A percentile compares a stretch with the other conserved stretches of the same genome.
These are phyloP conservation scores for Eulemur rubriventer DNA, from an alignment of 2,797 vertebrate species.

Conservation along the genomic window DNA sequence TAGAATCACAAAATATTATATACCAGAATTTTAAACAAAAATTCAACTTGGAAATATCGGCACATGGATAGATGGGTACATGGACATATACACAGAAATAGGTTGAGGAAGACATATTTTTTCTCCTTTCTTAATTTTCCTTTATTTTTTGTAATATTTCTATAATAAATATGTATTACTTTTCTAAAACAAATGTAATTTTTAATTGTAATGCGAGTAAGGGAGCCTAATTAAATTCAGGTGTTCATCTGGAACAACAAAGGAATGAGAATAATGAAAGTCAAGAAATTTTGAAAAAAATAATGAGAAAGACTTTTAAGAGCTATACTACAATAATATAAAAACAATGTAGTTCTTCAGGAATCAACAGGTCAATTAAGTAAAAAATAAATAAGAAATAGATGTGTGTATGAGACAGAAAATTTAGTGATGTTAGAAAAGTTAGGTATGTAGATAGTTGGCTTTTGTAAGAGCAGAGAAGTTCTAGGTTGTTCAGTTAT, in stretches of 20 bases:
- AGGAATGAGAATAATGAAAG: neutral
- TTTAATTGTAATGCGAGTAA: constrained; percentile 3
- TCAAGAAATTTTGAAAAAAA: neutral
- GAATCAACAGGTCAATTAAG: neutral
- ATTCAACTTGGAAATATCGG: neutral
- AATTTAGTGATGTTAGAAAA: neutral
- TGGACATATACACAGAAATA: neutral
- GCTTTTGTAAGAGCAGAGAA: neutral
- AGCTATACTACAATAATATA: neutral
- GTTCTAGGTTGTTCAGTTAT: neutral
- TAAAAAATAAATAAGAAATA: neutral
- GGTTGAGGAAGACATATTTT: neutral
- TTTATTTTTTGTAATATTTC: neutral
- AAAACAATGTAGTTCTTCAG: neutral
- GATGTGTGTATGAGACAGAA: neutral
- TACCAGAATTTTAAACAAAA: neutral
- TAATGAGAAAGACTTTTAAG: neutral
- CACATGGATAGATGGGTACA: neutral
- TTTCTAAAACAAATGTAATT: constrained; percentile 21
- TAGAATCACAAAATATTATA: neutral
- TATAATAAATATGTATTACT: neutral
- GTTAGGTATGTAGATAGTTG: neutral
- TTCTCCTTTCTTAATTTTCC: neutral
- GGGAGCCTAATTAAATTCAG: constrained; percentile 43
- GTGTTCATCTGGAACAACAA: constrained; percentile 30